These are phyloP conservation scores for Sparidentex hasta DNA, from an alignment of 2,797 vertebrate species.

Conservation along the genomic window DNA sequence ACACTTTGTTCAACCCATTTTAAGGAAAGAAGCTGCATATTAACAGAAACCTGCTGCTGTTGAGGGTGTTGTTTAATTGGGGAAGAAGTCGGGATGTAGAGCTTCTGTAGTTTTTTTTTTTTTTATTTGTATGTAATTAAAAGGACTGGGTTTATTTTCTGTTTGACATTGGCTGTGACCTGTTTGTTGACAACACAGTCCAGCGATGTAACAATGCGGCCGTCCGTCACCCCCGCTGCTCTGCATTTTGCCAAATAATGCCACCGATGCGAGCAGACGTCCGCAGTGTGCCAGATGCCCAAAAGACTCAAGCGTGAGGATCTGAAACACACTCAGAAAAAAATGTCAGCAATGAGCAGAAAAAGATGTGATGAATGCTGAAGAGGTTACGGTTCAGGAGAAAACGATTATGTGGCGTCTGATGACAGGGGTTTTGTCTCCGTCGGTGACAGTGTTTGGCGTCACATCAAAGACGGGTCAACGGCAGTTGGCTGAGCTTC, in stretches of 20 bases:
- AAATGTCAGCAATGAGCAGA: neutral
- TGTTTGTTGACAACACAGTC: constrained; percentile 25
- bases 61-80: neutral
- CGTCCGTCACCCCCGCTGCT: neutral
- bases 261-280: constrained; percentile 17
- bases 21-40: neutral
- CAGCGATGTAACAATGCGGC: constrained; percentile 19
- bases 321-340: neutral
- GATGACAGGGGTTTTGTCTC: constrained; percentile 24
- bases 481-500: constrained; percentile 55
- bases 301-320: neutral
- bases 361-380: neutral
- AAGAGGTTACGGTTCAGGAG: constrained; percentile 19
- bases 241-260: constrained; percentile 47
- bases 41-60: neutral
- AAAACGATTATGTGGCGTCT: constrained; percentile 20
- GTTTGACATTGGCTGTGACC: constrained; percentile 35
- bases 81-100: neutral
- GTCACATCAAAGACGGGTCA: constrained; percentile 53
- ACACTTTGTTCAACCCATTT: constrained; percentile 35
- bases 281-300: neutral
- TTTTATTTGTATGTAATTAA: neutral
- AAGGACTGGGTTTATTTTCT: neutral
- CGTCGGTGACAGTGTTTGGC: constrained; percentile 49
- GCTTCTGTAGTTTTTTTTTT: neutral